Percentiles rank a stretch among this genome's conserved stretches.
Evolutionary conservation across 2,888 invertebrate species (phyloP).

Genomic region (Kryphioiulus occultus): DNA sequence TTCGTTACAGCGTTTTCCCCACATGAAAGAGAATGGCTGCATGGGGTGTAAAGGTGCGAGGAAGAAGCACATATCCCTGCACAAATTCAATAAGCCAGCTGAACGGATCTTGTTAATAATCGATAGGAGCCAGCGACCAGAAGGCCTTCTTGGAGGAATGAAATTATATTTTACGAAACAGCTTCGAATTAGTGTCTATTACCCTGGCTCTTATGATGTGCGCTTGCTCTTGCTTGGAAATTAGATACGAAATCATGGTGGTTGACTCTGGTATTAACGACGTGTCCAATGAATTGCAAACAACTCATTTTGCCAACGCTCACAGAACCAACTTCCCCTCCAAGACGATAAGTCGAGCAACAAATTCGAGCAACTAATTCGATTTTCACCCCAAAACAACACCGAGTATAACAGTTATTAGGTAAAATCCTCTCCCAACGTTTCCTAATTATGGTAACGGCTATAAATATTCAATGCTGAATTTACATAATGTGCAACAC

Average conservation of each 20-base stretch:
- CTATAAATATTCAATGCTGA: too few species aligned
- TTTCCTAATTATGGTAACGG: too few species aligned
- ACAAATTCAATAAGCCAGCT: background rate
- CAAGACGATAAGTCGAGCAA: background rate
- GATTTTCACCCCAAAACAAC: too few species aligned
- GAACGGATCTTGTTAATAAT: background rate
- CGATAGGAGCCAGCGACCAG: background rate
- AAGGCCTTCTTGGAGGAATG: background rate
- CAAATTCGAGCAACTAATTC: background rate
- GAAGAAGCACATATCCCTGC: background rate
- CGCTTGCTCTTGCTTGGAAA: background rate
- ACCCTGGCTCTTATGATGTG: background rate
- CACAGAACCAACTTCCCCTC: background rate
- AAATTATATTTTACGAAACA: background rate
- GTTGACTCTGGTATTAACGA: background rate
- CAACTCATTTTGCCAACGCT: background rate
- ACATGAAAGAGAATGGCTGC: background rate
- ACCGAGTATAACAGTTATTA: too few species aligned
- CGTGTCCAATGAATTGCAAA: background rate
- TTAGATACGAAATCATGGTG: background rate
- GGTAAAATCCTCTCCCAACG: too few species aligned
- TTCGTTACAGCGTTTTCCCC: background rate
- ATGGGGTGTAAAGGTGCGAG: background rate
- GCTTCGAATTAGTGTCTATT: background rate
- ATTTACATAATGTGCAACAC: too few species aligned